Conservation (phyloP, 2,113 vertebrate species). For the Dipodomys stephensi region DNA sequence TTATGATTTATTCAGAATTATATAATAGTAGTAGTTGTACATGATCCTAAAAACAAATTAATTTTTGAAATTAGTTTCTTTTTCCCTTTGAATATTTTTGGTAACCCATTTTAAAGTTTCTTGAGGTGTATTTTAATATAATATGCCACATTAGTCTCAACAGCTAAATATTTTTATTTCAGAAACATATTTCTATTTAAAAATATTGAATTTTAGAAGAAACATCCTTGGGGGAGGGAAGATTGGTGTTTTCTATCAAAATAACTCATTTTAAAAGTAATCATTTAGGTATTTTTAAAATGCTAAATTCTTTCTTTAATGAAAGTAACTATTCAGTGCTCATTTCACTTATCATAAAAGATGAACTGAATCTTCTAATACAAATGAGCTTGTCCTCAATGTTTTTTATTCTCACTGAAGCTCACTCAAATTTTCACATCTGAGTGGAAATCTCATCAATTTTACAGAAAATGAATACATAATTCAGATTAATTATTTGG, state of each 20-base stretch:
- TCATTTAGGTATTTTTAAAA: slow-evolving; percentile 28
- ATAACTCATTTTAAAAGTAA: slow-evolving; percentile 48
- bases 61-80: slow-evolving; percentile 55
- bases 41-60: slow-evolving; percentile 59
- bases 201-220: slow-evolving; percentile 36
- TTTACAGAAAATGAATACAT: slow-evolving; percentile 38
- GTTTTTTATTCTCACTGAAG: slow-evolving; percentile 42
- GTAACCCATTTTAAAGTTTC: slow-evolving; percentile 30
- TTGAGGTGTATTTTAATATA: neutral
- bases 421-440: neutral
- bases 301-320: slow-evolving; percentile 30
- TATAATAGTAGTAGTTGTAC: slow-evolving; percentile 35
- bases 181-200: slow-evolving; percentile 29
- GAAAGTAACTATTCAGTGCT: slow-evolving; percentile 24
- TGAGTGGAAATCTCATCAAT: neutral
- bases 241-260: slow-evolving; percentile 33
- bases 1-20: slow-evolving; percentile 59
- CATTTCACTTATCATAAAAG: slow-evolving; percentile 51
- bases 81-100: slow-evolving; percentile 53
- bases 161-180: slow-evolving; percentile 16
- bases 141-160: slow-evolving; percentile 26
- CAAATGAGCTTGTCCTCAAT: neutral
- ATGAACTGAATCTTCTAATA: slow-evolving; percentile 37
- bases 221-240: neutral
- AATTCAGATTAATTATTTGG: neutral